These are phyloP conservation scores for Athalia cordata DNA, from an alignment of 2,888 invertebrate species.

Conservation along the genomic window DNA sequence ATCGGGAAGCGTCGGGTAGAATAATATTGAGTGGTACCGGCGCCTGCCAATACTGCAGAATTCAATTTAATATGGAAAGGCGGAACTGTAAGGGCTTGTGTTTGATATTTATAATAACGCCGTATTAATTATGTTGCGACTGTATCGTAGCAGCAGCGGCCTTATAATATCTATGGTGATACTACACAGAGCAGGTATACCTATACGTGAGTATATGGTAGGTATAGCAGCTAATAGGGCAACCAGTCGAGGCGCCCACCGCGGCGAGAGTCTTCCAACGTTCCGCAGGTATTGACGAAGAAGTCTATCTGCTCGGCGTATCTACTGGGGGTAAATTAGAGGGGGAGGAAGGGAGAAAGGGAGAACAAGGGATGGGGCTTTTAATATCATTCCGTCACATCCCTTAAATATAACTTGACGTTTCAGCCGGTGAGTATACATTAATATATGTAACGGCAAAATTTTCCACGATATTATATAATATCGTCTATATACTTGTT, in stretches of 20 bases:
- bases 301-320: background rate
- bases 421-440: no score
- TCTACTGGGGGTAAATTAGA: background rate
- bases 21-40: slow-evolving; percentile 62
- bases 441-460: no score
- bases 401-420: slow-evolving; percentile 31
- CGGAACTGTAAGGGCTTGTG: slow-evolving; percentile 63
- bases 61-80: slow-evolving; percentile 66
- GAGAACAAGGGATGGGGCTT: slow-evolving; percentile 1
- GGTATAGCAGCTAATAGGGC: background rate
- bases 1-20: background rate
- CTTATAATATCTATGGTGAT: no score
- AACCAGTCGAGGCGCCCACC: background rate
- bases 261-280: background rate
- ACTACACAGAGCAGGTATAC: no score
- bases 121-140: slow-evolving; percentile 41
- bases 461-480: no score
- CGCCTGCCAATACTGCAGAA: slow-evolving; percentile 63
- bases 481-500: no score
- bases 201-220: no score
- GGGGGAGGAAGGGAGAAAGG: no score
- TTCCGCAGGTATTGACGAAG: background rate
- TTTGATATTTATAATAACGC: slow-evolving; percentile 67
- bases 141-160: slow-evolving; percentile 6
- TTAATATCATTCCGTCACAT: slow-evolving; percentile 34